Percentiles rank a stretch among this genome's conserved stretches.
Conservation (phyloP, 2,888 invertebrate species). For the Platerodrilus igneus region DNA sequence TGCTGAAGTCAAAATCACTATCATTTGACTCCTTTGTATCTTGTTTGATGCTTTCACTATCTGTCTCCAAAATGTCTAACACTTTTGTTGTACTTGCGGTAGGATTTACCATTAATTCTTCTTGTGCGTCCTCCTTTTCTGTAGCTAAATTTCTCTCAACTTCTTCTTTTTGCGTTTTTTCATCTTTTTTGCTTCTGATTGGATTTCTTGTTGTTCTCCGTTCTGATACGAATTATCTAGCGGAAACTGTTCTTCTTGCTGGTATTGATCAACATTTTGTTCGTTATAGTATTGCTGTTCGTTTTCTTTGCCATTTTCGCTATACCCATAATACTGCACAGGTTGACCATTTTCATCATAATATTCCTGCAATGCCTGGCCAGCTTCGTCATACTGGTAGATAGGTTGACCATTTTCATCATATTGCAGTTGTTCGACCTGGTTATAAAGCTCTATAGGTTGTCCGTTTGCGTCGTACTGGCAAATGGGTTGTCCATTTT, state of each 20-base stretch:
- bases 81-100: too few species aligned
- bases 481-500: constrained; percentile 27
- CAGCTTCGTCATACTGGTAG: constrained; percentile 16
- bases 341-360: constrained; percentile 20
- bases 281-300: constrained; percentile 11
- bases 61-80: constrained; percentile 44
- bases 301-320: constrained; percentile 1
- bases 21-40: constrained; percentile 43
- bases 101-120: too few species aligned
- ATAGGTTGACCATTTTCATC: constrained; percentile 14
- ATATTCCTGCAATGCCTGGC: constrained; percentile 11
- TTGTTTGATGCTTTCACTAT: constrained; percentile 42
- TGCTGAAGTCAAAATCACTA: constrained; percentile 47
- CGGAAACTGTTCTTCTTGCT: background rate
- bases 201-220: too few species aligned
- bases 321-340: constrained; percentile 10
- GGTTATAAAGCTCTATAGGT: constrained; percentile 19
- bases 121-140: too few species aligned
- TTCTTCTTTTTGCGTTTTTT: too few species aligned
- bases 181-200: too few species aligned
- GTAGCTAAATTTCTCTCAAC: too few species aligned
- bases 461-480: constrained; percentile 28
- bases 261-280: constrained; percentile 22
- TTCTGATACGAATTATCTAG: background rate
- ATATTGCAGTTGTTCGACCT: constrained; percentile 17